Percentiles rank a stretch among this genome's conserved stretches.
These are phyloP conservation scores for Ceyx melanurus DNA, from an alignment of 2,113 vertebrate genomes.

Conservation along the genomic window DNA sequence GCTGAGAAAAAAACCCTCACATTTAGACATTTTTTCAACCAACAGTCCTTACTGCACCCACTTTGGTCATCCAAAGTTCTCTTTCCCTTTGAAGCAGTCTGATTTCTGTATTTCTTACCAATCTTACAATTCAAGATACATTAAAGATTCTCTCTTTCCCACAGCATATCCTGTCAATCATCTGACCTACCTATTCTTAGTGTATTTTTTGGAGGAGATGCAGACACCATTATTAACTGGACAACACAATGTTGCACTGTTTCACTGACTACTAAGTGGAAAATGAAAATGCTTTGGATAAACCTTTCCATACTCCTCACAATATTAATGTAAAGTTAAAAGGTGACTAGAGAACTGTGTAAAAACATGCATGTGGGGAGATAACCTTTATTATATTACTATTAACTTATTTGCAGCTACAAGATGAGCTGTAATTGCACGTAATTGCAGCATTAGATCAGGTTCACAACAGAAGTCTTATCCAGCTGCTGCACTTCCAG, in stretches of 20 bases:
- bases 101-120: neutral
- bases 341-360: neutral
- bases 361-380: neutral
- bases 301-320: neutral
- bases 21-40: neutral
- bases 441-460: neutral
- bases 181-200: neutral
- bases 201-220: neutral
- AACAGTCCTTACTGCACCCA: neutral
- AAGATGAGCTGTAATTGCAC: neutral
- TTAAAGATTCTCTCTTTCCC: neutral
- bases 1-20: neutral
- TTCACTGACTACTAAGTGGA: neutral
- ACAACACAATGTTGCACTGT: neutral
- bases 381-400: neutral
- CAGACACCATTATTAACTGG: neutral
- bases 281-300: neutral
- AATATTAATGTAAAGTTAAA: neutral
- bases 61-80: neutral
- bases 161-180: neutral
- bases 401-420: neutral
- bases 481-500: neutral
- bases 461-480: neutral
- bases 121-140: neutral
- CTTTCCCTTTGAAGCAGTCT: neutral